Evolutionary conservation across 2,797 vertebrate genomes (phyloP).

Genomic region (Falco novaeseelandiae): DNA sequence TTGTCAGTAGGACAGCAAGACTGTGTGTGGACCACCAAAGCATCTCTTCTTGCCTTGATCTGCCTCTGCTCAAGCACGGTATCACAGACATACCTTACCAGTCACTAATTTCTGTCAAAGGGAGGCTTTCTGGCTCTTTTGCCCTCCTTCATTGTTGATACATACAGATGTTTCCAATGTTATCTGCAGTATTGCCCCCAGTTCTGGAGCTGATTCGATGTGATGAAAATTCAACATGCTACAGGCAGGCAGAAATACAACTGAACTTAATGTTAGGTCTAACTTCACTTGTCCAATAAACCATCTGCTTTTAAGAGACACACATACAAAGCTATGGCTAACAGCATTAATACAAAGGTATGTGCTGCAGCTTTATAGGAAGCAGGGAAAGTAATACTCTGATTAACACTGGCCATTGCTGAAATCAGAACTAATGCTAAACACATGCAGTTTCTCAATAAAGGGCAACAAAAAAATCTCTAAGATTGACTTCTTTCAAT

Average conservation of each 20-base stretch:
- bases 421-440: not conserved
- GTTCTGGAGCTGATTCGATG: not conserved
- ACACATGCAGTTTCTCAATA: not conserved
- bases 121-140: not conserved
- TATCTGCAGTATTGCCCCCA: not conserved
- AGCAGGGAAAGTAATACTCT: not conserved
- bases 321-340: not conserved
- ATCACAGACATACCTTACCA: not conserved
- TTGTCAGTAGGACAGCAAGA: not conserved
- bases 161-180: not conserved
- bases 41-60: not conserved
- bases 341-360: not conserved
- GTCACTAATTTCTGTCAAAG: not conserved
- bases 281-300: not conserved
- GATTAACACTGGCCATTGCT: fast-evolving
- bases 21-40: not conserved
- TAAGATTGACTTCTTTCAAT: not conserved
- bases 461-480: not conserved
- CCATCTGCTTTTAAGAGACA: not conserved
- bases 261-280: not conserved
- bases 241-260: not conserved
- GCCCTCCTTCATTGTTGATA: not conserved
- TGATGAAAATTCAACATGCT: not conserved
- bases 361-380: not conserved
- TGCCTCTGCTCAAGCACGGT: not conserved